Percentiles rank a stretch among this genome's conserved stretches.
phyloP scores from a whole-genome alignment of 2,113 vertebrate genomes.

The Python bivittatus region DNA sequence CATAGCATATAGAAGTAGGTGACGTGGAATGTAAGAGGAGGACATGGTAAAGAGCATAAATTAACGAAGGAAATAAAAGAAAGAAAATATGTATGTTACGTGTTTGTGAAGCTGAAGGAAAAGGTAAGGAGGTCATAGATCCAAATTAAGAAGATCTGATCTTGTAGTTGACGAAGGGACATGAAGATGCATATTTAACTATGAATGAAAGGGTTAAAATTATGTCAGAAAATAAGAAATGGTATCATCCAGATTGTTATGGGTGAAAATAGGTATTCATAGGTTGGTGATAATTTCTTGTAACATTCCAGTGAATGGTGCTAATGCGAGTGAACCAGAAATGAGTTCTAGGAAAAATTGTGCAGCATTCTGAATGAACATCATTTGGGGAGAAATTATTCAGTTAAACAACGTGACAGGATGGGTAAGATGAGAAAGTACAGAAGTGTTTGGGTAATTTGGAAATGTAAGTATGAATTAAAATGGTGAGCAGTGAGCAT shows the following conservation, averaged over 20 bases:
- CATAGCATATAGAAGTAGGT: not conserved
- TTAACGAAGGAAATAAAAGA: not conserved
- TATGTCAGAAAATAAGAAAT: not conserved
- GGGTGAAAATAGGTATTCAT: not conserved
- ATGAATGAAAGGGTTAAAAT: not conserved
- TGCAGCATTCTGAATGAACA: not conserved
- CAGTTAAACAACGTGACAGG: not conserved
- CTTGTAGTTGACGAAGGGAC: not conserved
- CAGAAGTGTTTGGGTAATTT: not conserved
- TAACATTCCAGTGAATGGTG: not conserved
- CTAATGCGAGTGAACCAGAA: not conserved
- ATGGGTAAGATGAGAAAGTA: not conserved
- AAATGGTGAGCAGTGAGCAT: not conserved
- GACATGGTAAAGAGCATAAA: not conserved
- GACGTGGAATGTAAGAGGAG: not conserved
- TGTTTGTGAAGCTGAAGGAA: not conserved
- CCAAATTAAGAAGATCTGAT: not conserved
- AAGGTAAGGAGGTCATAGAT: not conserved
- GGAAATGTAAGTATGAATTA: not conserved
- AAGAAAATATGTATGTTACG: not conserved
- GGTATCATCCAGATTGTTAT: not conserved
- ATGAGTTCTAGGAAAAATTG: not conserved
- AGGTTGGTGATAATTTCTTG: not conserved
- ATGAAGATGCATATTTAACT: not conserved
- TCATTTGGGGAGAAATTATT: not conserved